These are phyloP conservation scores for Nudaria mundana DNA, from an alignment of 2,888 invertebrate species.

Conservation along the genomic window DNA sequence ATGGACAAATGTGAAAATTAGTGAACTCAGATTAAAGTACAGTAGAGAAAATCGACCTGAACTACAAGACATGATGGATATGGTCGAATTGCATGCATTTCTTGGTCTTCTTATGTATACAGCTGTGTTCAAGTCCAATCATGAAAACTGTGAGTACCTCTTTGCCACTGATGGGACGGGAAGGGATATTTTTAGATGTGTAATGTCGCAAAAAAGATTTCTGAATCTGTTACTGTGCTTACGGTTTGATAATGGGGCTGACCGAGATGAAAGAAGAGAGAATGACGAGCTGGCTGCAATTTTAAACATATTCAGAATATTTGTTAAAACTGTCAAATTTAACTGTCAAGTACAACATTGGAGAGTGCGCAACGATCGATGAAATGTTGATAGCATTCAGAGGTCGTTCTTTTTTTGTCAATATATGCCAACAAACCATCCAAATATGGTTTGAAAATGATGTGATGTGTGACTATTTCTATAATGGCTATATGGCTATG, in stretches of 20 bases:
- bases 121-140: slow-evolving; percentile 11
- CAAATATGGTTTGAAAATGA: slow-evolving; percentile 18
- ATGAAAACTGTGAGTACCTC: slow-evolving; percentile 6
- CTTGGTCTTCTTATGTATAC: slow-evolving; percentile 13
- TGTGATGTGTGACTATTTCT: slow-evolving; percentile 12
- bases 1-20: slow-evolving; percentile 5
- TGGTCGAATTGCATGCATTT: slow-evolving; percentile 14
- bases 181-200: slow-evolving; percentile 18
- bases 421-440: slow-evolving; percentile 24
- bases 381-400: slow-evolving; percentile 27
- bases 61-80: slow-evolving; percentile 10
- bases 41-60: slow-evolving; percentile 4
- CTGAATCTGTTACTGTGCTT: slow-evolving; percentile 17
- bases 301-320: slow-evolving; percentile 18
- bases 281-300: no score
- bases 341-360: slow-evolving; percentile 15
- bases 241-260: slow-evolving; percentile 20
- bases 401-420: slow-evolving; percentile 17
- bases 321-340: slow-evolving; percentile 23
- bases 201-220: slow-evolving; percentile 26
- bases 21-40: slow-evolving; percentile 1
- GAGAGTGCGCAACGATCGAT: slow-evolving; percentile 18
- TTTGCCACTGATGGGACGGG: slow-evolving; percentile 22
- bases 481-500: slow-evolving; percentile 17
- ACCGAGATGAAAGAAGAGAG: slow-evolving; percentile 15